Evolutionary conservation across 2,888 invertebrate species (phyloP), one percentile per base, ranked within the genome.

Genomic region (Oscheius sp.): DNA sequence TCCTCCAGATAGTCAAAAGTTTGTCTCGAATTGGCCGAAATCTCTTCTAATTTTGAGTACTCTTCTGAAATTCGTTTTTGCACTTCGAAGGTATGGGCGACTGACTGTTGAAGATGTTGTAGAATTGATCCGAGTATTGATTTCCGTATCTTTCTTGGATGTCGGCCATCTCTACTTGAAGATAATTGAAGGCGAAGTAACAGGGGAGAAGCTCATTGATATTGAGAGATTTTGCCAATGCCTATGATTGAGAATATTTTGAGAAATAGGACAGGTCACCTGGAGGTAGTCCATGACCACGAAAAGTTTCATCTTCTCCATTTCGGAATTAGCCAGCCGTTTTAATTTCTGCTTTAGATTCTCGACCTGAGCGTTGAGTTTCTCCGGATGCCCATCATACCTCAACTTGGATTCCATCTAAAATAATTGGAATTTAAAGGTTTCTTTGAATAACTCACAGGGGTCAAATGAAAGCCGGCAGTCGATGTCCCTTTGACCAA

Each of bases 191-290:
- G 21, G 69, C 69, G 18, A 41, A 69, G 16, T 25, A 29, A 25
- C 43, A 27, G 16, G 69, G 69, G 55, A 69, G 53, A 9, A 69
- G 43, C 21, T 69, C 69, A 43, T 69, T 41, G 5, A 69, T 41
- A 13, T 18, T 53, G 7, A 69, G 69, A 21, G 55, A 53, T 5
- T n/a, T 18, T 23, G 21, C 53, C 2, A 53, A 7, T 0, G 16
- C 9, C 69, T 69, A 41, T 2, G 27, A 64, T 18, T 12, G 9
- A 59, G 35, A 23, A 29, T n/a, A 1, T 35, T n/a, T n/a, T n/a
- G n/a, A 5, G 41, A 69, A 41, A 9, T 2, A 46, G 27, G 16
- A n/a, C 21, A 18, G 23, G 35, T 69, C 25, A 69, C 69, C 0
- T 55, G 25, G 35, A 69, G 41, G 35, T 55, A 69, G 23, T 69